Conservation (phyloP, 2,888 invertebrate species). For the Branchellion lobata region DNA sequence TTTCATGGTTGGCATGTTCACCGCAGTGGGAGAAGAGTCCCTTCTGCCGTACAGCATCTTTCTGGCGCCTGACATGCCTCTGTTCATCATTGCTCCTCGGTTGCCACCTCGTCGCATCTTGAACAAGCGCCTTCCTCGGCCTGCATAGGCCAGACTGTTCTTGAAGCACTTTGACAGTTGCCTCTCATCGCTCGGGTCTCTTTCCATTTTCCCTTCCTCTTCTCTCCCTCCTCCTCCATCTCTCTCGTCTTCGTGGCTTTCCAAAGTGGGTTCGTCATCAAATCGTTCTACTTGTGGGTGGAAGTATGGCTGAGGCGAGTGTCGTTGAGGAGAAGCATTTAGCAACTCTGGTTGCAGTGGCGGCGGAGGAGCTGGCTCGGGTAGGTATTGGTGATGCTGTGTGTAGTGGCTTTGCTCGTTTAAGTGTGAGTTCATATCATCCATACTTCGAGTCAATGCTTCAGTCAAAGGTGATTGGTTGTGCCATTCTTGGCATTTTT, state of each 20-base stretch:
- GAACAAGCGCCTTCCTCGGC: constrained; percentile 28
- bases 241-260: neutral
- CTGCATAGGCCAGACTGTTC: constrained; percentile 39
- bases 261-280: neutral
- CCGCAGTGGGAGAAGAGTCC: neutral
- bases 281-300: neutral
- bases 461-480: too few relatives aligned
- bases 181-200: neutral
- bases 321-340: neutral
- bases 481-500: too few relatives aligned
- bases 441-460: too few relatives aligned
- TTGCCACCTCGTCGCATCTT: constrained; percentile 17
- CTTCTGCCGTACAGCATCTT: constrained; percentile 5
- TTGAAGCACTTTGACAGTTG: constrained; percentile 39
- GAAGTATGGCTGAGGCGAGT: neutral
- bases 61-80: neutral
- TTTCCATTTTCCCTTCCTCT: neutral
- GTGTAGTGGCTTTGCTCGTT: too few relatives aligned
- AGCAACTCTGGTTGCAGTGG: neutral
- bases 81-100: constrained; percentile 8
- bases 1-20: constrained; percentile 6
- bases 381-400: neutral
- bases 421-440: too few relatives aligned
- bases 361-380: neutral
- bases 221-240: neutral